These are phyloP conservation scores for Castor canadensis DNA, from an alignment of 2,113 vertebrate species.

Conservation along the genomic window DNA sequence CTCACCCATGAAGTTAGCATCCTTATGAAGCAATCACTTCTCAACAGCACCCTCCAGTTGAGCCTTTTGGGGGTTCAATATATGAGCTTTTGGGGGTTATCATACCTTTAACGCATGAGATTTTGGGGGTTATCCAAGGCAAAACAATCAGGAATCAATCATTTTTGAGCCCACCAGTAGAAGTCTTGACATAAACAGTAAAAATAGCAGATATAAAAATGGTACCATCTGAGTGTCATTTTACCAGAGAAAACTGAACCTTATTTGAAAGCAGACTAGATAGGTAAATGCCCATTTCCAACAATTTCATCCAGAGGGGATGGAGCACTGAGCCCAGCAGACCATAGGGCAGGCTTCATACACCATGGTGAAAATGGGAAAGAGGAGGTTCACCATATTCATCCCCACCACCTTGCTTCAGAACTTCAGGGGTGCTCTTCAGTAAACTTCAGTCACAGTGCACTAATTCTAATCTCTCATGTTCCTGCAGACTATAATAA, in stretches of 20 bases:
- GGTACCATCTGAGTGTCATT: not conserved
- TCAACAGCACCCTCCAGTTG: no score
- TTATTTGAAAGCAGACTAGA: conserved; percentile 17
- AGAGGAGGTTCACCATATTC: not conserved
- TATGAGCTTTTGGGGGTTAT: no score
- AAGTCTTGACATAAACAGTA: not conserved
- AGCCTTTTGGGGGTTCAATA: not conserved
- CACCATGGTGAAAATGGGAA: not conserved
- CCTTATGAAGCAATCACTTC: no score
- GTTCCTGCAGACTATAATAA: not conserved
- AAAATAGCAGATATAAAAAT: not conserved
- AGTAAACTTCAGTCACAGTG: not conserved
- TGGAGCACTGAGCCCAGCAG: not conserved
- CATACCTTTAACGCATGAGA: no score
- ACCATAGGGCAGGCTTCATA: not conserved
- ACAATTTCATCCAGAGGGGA: not conserved
- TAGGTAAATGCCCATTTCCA: not conserved
- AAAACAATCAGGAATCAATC: no score
- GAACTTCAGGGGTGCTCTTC: not conserved
- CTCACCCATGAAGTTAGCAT: no score
- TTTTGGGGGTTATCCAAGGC: no score
- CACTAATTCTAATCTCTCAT: not conserved
- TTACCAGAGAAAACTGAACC: not conserved
- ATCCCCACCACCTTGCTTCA: not conserved
- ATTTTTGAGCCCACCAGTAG: not conserved